Conservation (phyloP, 1,140 invertebrate genomes). For the Solen grandis region DNA sequence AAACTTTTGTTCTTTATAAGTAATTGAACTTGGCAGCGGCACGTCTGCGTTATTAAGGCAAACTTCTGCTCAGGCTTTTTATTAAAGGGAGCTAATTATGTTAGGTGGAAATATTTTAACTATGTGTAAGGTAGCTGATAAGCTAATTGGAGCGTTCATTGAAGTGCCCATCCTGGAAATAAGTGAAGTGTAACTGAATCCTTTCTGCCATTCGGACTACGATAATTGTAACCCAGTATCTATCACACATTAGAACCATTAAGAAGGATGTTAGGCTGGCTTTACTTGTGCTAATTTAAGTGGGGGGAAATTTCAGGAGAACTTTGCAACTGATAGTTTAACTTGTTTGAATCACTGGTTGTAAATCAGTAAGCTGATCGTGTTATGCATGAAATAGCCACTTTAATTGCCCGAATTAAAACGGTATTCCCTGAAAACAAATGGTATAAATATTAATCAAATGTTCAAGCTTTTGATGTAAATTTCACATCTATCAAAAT, state of each 20-base stretch:
- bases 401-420: constrained; percentile 18
- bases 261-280: neutral
- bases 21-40: neutral
- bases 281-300: neutral
- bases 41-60: neutral
- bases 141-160: neutral
- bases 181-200: neutral
- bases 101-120: neutral
- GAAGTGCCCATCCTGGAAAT: neutral
- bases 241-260: neutral
- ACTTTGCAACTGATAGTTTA: neutral
- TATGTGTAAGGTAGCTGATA: neutral
- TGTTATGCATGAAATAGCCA: neutral
- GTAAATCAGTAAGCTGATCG: neutral
- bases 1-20: neutral
- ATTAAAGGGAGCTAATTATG: neutral
- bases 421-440: neutral
- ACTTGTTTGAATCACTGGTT: neutral
- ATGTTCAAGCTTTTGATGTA: constrained; percentile 1
- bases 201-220: neutral
- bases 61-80: neutral
- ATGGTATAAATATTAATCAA: constrained; percentile 33
- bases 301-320: neutral
- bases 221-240: neutral
- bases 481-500: constrained; percentile 24